Conservation (phyloP, 2,797 vertebrate genomes). For the Eremophila alpestris region DNA sequence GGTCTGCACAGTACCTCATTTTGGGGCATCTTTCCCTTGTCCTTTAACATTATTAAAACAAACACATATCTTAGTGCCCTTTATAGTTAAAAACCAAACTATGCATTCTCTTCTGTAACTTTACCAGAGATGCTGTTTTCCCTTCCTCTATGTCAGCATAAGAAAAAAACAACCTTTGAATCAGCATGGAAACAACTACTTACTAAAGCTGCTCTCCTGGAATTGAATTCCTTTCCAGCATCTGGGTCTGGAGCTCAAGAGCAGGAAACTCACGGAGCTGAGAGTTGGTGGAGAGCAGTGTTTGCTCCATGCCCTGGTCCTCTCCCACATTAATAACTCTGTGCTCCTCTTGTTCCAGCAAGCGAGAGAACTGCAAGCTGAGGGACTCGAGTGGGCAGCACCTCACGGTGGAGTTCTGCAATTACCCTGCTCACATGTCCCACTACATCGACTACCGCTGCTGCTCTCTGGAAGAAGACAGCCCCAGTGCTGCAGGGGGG, state of each 20-base stretch:
- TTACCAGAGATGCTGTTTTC: neutral
- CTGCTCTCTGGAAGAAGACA: conserved; percentile 75
- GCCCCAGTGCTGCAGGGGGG: neutral
- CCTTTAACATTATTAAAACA: neutral
- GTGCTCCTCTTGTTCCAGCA: conserved; percentile 71
- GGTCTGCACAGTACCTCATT: neutral
- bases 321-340: neutral
- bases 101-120: neutral
- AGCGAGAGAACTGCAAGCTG: conserved; percentile 86
- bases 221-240: neutral
- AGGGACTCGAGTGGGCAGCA: conserved; percentile 71
- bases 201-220: neutral
- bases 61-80: neutral
- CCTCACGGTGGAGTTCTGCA: conserved; percentile 88
- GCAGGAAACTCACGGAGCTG: neutral
- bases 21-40: neutral
- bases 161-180: neutral
- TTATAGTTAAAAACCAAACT: neutral
- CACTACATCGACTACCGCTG: conserved; percentile 88
- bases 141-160: neutral
- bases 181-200: neutral
- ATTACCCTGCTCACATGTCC: conserved; percentile 81
- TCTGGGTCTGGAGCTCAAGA: neutral
- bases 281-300: neutral
- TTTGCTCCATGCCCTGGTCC: fast-evolving